Percentiles rank a stretch among this genome's conserved stretches.
These are phyloP conservation scores for Oncorhynchus masou DNA, from an alignment of 2,113 vertebrate species.

Conservation along the genomic window DNA sequence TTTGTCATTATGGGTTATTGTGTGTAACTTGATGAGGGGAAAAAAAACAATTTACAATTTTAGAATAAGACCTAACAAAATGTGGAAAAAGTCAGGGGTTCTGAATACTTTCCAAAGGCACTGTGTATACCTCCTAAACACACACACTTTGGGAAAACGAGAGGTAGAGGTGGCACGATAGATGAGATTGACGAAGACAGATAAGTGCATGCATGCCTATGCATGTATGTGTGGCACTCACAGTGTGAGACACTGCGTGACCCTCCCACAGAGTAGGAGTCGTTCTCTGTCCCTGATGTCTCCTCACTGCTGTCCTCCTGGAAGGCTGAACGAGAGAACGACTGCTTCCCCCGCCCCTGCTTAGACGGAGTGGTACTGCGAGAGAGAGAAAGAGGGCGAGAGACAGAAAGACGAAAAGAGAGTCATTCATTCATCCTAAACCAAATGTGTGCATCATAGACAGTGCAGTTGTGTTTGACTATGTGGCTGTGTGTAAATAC, in stretches of 20 bases:
- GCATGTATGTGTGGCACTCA: conserved; percentile 67
- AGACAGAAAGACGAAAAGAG: neutral
- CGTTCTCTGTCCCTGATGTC: conserved; percentile 95
- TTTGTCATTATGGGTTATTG: too few species aligned
- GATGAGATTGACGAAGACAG: neutral
- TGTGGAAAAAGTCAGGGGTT: too few species aligned
- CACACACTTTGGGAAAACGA: neutral
- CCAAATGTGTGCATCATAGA: neutral
- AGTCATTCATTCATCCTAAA: neutral
- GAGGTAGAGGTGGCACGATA: neutral
- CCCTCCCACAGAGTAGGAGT: conserved; percentile 92
- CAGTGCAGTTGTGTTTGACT: neutral
- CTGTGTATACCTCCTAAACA: neutral
- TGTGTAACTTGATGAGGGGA: too few species aligned
- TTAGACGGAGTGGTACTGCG: conserved; percentile 94
- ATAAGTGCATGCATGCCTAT: neutral
- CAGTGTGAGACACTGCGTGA: conserved; percentile 88
- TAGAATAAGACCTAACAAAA: too few species aligned
- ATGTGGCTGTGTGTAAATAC: neutral
- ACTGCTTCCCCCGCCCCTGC: conserved; percentile 92
- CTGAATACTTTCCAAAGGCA: too few species aligned
- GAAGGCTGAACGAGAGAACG: conserved; percentile 92
- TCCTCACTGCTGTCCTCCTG: conserved; percentile 98
- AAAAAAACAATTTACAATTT: too few species aligned
- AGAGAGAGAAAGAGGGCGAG: conserved; percentile 9